Evolutionary conservation across 2,888 invertebrate genomes (phyloP), one percentile per base, ranked within the genome.

Genomic region (Ceramica pisi): DNA sequence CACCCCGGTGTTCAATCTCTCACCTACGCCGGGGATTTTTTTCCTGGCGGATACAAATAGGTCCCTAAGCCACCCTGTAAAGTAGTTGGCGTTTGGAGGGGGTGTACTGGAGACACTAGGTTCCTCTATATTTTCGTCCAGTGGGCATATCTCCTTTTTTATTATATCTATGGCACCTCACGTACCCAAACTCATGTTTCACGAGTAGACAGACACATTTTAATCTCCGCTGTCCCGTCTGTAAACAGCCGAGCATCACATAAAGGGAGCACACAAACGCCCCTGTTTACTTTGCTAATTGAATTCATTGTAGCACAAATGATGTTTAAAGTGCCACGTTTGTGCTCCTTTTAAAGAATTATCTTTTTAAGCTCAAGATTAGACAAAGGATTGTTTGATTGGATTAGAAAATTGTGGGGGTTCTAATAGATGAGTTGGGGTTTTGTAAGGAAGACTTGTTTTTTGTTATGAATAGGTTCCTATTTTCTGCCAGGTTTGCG

Each of bases 301-400:
- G 95, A 94, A 94, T 94, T 94, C 93, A 93, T 94, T 95, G 94
- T 94, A 90, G 85, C 91, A 92, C 92, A 94, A 93, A 92, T 90
- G 90, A 92, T 93, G 93, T 93, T 92, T 91, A 88, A 90, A 92
- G 89, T 90, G 88, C 83, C 85, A 67, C 85, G 87, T 86, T 84
- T 88, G 89, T 86, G 89, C 89, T 88, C 88, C 89, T 91, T 91
- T 88, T 80, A 73, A 81, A 67, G 66, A 85, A 87, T 84, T 87
- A 88, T 88, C 86, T 85, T 86, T 88, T 88, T 87, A 87, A 81
- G 83, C 67, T 80, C 55, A 69, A 80, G 80, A 80, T 79, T 81
- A 81, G 72, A 78, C 75, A 72, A 75, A 71, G 64, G 67, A 78
- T 66, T 67, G 56, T 74, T 69, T 73, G 77, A 81, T 82, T 78